Base-by-base conservation (phyloP, 1,140 invertebrate genomes). In the Sitobion miscanthi region DNA sequence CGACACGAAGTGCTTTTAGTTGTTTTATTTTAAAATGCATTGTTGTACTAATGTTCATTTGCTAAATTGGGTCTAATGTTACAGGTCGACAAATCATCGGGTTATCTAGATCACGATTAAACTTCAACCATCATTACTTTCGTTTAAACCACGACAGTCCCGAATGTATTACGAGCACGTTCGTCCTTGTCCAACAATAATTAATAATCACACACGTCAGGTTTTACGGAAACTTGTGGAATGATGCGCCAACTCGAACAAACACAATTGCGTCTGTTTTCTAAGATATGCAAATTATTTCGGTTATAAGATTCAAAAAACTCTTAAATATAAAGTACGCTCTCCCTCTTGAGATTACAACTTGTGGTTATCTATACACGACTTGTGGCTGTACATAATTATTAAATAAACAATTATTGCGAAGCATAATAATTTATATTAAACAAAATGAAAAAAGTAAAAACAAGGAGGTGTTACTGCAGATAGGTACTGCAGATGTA, bases 201-300 rank as follows among this genome's bases (percentile, higher is more conserved):
- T 88, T 88, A 88, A 88, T 88, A 49, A 88, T 87, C 85, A 88
- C 86, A 88, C 86, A 88, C 86, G 47, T 88, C 86, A 87, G 49
- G 30, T 87, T 52, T 45, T 52, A 52, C 47, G 0, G 47, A 88
- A 14, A 87, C 42, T 30, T 47, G 45, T 87, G 25, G 23, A n/a
- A 88, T 52, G 47, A 52, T 6, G 47, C 6, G 45, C 86, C n/a
- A 35, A 88, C 86, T 88, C 47, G 47, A 52, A 52, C 86, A 88
- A 88, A 88, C 86, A 88, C n/a, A 47, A 88, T n/a, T n/a, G 45
- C 30, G 30, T 52, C 86, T 88, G 86, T 52, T 88, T 88, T 35
- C 30, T 52, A 21, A 88, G 86, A 88, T 88, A 88, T 52, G 86
- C 86, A 88, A 88, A 86, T 86, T 45, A 47, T 86, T 45, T 25